Base-by-base conservation (phyloP, 2,113 vertebrate genomes). In the Trochalopteron elliotii region DNA sequence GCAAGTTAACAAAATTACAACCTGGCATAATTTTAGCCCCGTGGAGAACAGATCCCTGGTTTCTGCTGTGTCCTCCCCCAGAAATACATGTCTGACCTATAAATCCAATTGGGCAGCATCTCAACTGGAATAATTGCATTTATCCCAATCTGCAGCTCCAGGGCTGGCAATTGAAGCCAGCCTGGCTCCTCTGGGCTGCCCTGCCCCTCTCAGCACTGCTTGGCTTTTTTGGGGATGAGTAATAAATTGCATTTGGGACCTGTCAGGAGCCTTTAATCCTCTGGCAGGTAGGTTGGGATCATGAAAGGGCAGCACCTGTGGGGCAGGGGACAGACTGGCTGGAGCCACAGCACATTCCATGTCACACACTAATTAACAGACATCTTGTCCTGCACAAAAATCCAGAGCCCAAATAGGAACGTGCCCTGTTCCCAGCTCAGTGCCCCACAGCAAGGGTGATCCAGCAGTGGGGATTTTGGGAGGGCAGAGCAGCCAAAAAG, bases 111-210 rank as follows among this genome's bases (percentile, higher is more conserved):
- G 63, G 80, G 83, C 93, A 88, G 39, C 74, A 55, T 74, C 95
- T 97, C 90, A 71, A 0, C 71, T 92, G 94, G 90, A 90, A 77
- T 81, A 90, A 92, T 93, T 81, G 60, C 56, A 52, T 90, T 96
- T 80, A 93, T 60, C 22, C 59, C 87, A 17, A 9, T 12, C 35
- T 67, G 6, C 47, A 63, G 91, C 87, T 89, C 33, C 30, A 37
- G 4, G 31, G 86, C 47, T 35, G 65, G 37, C 1, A 1, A 0
- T 1, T 40, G 69, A 18, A 61, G 60, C 47, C 15, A 6, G 35
- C 64, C 80, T 20, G 74, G n/a, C 84, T 87, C 30, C 45, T 57
- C 33, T 15, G 3, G 10, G 50, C 68, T 65, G 40, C 11, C 45
- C 42, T 68, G 64, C 30, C 27, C 11, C 27, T 2, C 40, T 74